Conservation (phyloP, 1,140 invertebrate species). For the Drosophila erecta region DNA sequence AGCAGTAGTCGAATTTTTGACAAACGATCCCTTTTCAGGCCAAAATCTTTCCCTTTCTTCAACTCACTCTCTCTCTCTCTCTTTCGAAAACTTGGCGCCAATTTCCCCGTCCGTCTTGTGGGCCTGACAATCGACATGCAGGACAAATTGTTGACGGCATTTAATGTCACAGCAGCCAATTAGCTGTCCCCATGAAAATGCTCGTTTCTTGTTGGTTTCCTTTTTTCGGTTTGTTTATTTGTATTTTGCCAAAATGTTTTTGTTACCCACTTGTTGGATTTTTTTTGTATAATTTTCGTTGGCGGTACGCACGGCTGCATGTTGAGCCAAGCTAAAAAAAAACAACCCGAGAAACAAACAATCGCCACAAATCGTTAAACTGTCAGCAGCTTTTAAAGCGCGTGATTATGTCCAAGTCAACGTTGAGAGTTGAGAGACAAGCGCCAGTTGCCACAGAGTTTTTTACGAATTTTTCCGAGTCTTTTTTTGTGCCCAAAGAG, state of each 20-base stretch:
- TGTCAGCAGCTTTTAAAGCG: conserved; percentile 81
- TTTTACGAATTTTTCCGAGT: neutral
- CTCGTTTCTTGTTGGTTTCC: conserved; percentile 56
- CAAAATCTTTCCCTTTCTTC: neutral
- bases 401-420: conserved; percentile 77
- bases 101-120: conserved; percentile 64
- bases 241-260: conserved; percentile 44
- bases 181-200: conserved; percentile 80
- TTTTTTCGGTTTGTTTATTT: conserved; percentile 12
- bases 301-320: conserved; percentile 74
- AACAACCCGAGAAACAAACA: conserved; percentile 65
- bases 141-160: conserved; percentile 82
- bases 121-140: conserved; percentile 76
- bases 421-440: conserved; percentile 47
- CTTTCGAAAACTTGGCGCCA: conserved; percentile 61
- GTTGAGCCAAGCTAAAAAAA: conserved; percentile 43
- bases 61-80: conserved; percentile 17
- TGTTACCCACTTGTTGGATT: conserved; percentile 36
- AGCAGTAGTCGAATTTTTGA: conserved; percentile 76
- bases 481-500: conserved; percentile 43
- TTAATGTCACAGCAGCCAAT: conserved; percentile 83
- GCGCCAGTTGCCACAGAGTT: conserved; percentile 53
- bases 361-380: conserved; percentile 83
- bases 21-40: conserved; percentile 47
- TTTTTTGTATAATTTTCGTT: conserved; percentile 44